Conservation (phyloP, 2,113 vertebrate genomes). For the Promerops cafer region DNA sequence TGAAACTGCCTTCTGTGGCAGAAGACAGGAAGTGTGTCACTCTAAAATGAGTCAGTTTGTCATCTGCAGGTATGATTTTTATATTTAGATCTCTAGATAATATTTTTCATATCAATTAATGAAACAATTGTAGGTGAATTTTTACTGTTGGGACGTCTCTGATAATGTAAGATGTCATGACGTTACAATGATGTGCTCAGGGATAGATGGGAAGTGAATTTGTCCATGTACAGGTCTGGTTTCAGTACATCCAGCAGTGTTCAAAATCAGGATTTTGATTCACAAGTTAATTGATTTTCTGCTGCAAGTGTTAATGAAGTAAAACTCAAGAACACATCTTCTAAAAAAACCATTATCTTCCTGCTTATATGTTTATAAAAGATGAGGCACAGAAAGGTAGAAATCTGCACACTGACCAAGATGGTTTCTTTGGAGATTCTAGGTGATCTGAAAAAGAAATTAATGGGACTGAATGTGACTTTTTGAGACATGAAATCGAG, state of each 20-base stretch:
- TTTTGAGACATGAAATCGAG: neutral
- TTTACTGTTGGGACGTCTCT: neutral
- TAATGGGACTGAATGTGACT: neutral
- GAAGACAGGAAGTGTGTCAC: neutral
- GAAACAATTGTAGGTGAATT: neutral
- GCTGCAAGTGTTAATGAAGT: neutral
- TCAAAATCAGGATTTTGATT: neutral
- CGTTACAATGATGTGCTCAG: neutral
- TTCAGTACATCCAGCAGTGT: neutral
- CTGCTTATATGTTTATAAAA: neutral
- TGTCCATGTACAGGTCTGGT: neutral
- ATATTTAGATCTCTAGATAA: neutral
- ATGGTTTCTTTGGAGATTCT: neutral
- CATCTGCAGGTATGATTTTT: neutral
- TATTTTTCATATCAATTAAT: neutral
- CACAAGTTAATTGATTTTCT: neutral
- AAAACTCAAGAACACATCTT: neutral
- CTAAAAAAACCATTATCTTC: neutral
- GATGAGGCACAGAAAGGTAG: neutral
- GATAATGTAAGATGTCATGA: neutral
- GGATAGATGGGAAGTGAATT: neutral
- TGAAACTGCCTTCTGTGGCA: neutral
- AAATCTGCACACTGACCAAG: neutral
- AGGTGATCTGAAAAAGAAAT: neutral
- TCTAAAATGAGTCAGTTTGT: neutral